Evolutionary conservation across 2,113 vertebrate genomes (phyloP).

Genomic region (Chrysemys picta): DNA sequence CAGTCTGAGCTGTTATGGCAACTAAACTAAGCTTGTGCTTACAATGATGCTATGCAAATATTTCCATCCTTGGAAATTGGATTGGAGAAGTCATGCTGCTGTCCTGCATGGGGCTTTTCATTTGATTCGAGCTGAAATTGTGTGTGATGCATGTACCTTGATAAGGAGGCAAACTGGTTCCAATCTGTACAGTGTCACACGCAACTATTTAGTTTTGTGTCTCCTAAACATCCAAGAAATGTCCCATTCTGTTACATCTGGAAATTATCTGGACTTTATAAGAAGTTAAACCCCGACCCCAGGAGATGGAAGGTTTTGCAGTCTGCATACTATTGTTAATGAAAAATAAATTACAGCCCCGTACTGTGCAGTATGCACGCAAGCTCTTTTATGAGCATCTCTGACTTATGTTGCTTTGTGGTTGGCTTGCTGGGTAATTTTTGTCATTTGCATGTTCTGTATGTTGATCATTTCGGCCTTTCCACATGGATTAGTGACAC

Average conservation of each 20-base stretch:
- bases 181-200: neutral
- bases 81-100: neutral
- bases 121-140: neutral
- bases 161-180: neutral
- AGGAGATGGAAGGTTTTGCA: neutral
- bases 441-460: neutral
- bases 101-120: neutral
- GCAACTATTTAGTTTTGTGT: neutral
- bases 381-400: neutral
- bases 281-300: neutral
- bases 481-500: neutral
- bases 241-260: neutral
- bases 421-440: neutral
- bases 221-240: neutral
- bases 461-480: neutral
- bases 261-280: neutral
- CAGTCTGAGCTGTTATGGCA: neutral
- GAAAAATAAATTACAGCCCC: neutral
- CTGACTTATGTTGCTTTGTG: neutral
- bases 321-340: neutral
- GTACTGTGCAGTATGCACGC: neutral
- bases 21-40: neutral
- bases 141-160: neutral
- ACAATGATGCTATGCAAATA: neutral
- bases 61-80: neutral